Evolutionary conservation across 1,140 invertebrate genomes (phyloP).

Genomic region (Caenorhabditis remanei): DNA sequence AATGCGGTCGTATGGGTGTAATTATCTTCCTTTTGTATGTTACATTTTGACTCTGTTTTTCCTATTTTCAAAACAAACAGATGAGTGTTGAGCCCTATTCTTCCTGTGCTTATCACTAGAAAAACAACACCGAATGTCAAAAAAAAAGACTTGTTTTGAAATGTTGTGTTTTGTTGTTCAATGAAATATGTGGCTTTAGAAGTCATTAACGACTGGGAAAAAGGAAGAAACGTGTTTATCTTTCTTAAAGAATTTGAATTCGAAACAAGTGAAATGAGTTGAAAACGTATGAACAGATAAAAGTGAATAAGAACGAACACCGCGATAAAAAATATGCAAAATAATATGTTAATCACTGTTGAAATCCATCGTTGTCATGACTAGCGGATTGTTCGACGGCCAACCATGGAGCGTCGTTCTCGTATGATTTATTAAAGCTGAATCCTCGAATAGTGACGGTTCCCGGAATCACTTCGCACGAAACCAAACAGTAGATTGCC

Average conservation of each 20-base stretch:
- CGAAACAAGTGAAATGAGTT: not conserved
- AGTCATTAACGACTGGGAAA: too few species aligned
- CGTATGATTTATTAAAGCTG: slow-evolving; percentile 55
- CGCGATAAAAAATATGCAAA: not conserved
- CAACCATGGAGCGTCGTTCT: slow-evolving; percentile 58
- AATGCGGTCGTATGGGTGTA: too few species aligned
- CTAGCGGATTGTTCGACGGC: not conserved
- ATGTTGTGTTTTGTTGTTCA: too few species aligned
- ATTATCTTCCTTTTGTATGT: not conserved
- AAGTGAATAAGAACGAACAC: not conserved
- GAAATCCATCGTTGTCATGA: slow-evolving; percentile 15
- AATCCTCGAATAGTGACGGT: slow-evolving; percentile 35
- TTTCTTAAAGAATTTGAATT: not conserved
- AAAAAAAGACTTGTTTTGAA: too few species aligned
- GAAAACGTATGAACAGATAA: not conserved
- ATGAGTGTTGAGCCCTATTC: not conserved
- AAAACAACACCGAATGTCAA: not conserved
- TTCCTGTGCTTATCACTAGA: not conserved
- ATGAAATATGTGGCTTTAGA: too few species aligned
- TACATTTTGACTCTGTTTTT: too few species aligned
- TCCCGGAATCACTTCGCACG: slow-evolving; percentile 43
- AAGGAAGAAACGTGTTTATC: too few species aligned
- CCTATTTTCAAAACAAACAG: too few species aligned
- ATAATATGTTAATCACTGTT: slow-evolving; percentile 14
- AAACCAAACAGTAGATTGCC: slow-evolving; percentile 57